A percentile compares a stretch with the other conserved stretches of the same genome.
Evolutionary conservation across 2,888 invertebrate species (phyloP).

Genomic region (Amiota mariae): DNA sequence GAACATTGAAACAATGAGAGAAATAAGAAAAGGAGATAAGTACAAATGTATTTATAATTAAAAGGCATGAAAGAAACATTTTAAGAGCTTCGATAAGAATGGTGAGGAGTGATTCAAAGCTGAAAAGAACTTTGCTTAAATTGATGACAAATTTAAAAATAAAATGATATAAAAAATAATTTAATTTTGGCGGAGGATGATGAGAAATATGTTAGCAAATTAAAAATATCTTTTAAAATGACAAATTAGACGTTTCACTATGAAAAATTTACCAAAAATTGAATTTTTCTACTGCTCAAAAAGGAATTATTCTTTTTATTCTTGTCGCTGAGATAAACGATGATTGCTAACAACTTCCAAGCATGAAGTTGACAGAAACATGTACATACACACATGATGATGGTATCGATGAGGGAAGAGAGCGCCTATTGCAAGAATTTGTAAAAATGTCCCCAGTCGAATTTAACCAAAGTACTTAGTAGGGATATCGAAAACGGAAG

Average conservation of each 20-base stretch:
- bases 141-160: slow-evolving; percentile 62
- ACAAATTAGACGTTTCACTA: too few relatives aligned
- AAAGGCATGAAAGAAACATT: slow-evolving; percentile 37
- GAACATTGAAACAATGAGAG: slow-evolving; percentile 5
- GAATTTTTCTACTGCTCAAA: too few relatives aligned
- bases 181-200: slow-evolving; percentile 15
- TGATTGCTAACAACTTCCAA: slow-evolving; percentile 41
- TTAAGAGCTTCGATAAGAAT: slow-evolving; percentile 43
- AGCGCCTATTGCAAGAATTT: slow-evolving; percentile 46
- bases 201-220: too few relatives aligned
- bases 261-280: too few relatives aligned
- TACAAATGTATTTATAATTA: slow-evolving; percentile 20
- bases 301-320: background rate
- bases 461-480: slow-evolving; percentile 30
- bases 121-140: slow-evolving; percentile 33
- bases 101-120: background rate
- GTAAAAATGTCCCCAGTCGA: slow-evolving; percentile 43
- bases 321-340: slow-evolving; percentile 42
- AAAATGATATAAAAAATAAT: slow-evolving; percentile 63
- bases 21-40: slow-evolving; percentile 6
- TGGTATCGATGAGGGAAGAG: background rate
- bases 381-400: slow-evolving; percentile 27
- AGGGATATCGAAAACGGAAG: slow-evolving; percentile 32
- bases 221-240: too few relatives aligned
- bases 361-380: slow-evolving; percentile 12